Evolutionary conservation across 1,140 invertebrate species (phyloP).

Genomic region (Pseudomyrmex sp.): DNA sequence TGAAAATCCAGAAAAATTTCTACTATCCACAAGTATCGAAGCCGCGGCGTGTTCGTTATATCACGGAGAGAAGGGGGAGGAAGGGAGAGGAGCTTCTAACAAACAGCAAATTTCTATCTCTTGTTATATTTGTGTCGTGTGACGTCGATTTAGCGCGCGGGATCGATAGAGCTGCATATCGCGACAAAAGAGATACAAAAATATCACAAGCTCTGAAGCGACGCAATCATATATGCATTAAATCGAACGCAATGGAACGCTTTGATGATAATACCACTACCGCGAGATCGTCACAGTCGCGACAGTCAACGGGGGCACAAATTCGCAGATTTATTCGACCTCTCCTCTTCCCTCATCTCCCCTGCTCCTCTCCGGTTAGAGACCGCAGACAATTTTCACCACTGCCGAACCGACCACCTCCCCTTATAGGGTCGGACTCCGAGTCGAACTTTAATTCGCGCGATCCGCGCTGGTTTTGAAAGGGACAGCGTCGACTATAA

Average conservation of each 20-base stretch:
- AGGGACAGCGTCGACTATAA: conserved; percentile 62
- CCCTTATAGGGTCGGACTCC: conserved; percentile 13
- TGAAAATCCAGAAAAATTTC: conserved; percentile 51
- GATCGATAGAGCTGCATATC: conserved; percentile 22
- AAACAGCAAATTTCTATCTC: conserved; percentile 31
- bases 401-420: conserved; percentile 19
- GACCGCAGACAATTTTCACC: conserved; percentile 57
- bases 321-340: conserved; percentile 48
- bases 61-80: not conserved
- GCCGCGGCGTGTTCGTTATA: not conserved
- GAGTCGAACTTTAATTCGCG: conserved; percentile 58
- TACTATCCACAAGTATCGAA: conserved; percentile 16
- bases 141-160: not conserved
- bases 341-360: not conserved
- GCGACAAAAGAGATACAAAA: conserved; percentile 1
- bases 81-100: not conserved
- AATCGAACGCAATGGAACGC: conserved; percentile 40
- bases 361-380: not conserved
- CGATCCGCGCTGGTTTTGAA: conserved; percentile 47
- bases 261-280: conserved; percentile 45
- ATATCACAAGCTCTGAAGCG: conserved; percentile 28
- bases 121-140: conserved; percentile 21
- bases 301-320: conserved; percentile 11
- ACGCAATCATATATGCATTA: conserved; percentile 53
- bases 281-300: conserved; percentile 33